phyloP scores from a whole-genome alignment of 2,113 vertebrate species.

The Solea solea region DNA sequence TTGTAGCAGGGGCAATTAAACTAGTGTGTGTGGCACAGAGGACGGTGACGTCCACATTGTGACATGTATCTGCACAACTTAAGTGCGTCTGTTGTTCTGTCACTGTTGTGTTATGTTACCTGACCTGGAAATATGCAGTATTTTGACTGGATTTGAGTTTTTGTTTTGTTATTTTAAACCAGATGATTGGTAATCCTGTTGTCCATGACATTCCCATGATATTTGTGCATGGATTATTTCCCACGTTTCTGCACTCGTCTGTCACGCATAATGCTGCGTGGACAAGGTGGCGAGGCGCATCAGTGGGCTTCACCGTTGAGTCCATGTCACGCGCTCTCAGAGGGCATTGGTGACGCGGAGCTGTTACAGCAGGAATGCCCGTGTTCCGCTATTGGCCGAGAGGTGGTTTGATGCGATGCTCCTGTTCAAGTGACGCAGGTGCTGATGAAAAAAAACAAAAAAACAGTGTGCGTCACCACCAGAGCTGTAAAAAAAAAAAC shows the following conservation, averaged over 20 bases:
- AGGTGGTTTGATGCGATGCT: constrained; percentile 37
- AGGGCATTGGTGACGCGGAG: constrained; percentile 33
- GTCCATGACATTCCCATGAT: constrained; percentile 18
- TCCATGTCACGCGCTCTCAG: constrained; percentile 53
- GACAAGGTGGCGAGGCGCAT: constrained; percentile 21
- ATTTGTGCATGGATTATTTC: constrained; percentile 15
- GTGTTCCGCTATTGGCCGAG: constrained; percentile 44
- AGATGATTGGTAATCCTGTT: constrained; percentile 9
- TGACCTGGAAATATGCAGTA: neutral
- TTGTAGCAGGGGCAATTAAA: no score
- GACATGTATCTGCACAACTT: no score
- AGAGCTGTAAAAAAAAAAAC: constrained; percentile 31
- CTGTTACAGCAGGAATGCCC: constrained; percentile 43
- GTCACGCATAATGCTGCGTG: neutral
- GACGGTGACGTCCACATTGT: no score
- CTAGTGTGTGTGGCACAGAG: no score
- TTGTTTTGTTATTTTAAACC: neutral
- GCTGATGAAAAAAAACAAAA: constrained; percentile 53
- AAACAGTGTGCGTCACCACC: constrained; percentile 66
- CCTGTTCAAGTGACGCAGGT: constrained; percentile 57
- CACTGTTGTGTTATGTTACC: neutral
- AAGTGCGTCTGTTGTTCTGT: no score
- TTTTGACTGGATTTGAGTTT: neutral
- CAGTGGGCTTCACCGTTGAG: constrained; percentile 27
- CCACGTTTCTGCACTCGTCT: neutral